A percentile compares a stretch with the other conserved stretches of the same genome.
Conservation (phyloP, 1,140 invertebrate species). For the Solenopsis fugax region DNA sequence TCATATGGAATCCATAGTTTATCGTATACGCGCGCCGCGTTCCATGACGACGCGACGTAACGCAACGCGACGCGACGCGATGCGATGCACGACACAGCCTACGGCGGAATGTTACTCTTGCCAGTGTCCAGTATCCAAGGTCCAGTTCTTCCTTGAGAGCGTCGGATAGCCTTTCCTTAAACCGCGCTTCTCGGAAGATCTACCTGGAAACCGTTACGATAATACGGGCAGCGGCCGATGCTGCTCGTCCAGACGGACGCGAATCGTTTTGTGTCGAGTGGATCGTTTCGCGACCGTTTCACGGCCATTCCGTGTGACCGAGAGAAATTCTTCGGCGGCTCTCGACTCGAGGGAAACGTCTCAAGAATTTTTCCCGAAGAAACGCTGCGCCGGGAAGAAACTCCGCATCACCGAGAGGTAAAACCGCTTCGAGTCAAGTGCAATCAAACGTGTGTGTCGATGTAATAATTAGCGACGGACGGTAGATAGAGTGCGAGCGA, state of each 20-base stretch:
- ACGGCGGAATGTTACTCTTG: slow-evolving; percentile 76
- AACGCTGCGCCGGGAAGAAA: not conserved
- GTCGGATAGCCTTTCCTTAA: slow-evolving; percentile 76
- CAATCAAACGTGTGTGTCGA: not conserved
- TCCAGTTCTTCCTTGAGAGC: slow-evolving; percentile 76
- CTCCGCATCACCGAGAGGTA: not conserved
- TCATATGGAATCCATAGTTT: slow-evolving; percentile 56
- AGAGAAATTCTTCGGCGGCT: slow-evolving; percentile 49
- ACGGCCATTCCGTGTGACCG: slow-evolving; percentile 45
- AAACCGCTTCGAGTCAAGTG: slow-evolving; percentile 10
- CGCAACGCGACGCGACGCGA: slow-evolving; percentile 49
- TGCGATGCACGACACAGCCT: slow-evolving; percentile 56
- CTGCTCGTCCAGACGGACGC: slow-evolving; percentile 57
- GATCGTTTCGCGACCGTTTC: slow-evolving; percentile 57
- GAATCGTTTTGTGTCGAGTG: slow-evolving; percentile 56
- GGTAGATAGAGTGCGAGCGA: not conserved
- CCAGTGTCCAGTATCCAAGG: slow-evolving; percentile 71
- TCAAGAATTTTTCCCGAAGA: slow-evolving; percentile 47
- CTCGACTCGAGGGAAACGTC: slow-evolving; percentile 18
- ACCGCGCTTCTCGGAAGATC: slow-evolving; percentile 77
- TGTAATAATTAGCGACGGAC: slow-evolving; percentile 17
- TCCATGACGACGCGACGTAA: slow-evolving; percentile 40
- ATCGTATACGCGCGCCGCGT: slow-evolving; percentile 50
- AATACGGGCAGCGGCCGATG: slow-evolving; percentile 72
- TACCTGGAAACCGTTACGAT: slow-evolving; percentile 78